Percentiles rank a stretch among this genome's conserved stretches.
phyloP scores from a whole-genome alignment of 2,888 invertebrate species.

The Tetragonisca angustula region DNA sequence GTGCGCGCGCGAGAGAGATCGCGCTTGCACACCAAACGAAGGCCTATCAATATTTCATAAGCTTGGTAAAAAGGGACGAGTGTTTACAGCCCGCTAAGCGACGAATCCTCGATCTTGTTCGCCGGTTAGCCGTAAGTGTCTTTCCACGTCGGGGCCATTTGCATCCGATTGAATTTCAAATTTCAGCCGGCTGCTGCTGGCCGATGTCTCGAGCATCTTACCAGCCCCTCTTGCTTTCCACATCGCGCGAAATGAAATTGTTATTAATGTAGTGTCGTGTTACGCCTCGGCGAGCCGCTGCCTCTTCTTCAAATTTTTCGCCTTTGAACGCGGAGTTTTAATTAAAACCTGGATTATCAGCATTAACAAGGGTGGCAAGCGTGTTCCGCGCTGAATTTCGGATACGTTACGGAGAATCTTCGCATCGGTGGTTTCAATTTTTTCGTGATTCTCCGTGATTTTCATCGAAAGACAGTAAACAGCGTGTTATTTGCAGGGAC shows the following conservation, averaged over 20 bases:
- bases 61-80: slow-evolving; percentile 79
- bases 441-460: too few relatives aligned
- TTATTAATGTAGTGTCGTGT: slow-evolving; percentile 62
- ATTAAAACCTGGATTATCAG: too few relatives aligned
- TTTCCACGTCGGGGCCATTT: slow-evolving; percentile 72
- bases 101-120: slow-evolving; percentile 78
- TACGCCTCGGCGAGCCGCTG: background rate
- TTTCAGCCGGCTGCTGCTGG: slow-evolving; percentile 55
- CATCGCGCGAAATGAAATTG: slow-evolving; percentile 66
- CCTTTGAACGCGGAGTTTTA: background rate
- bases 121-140: slow-evolving; percentile 75
- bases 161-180: slow-evolving; percentile 83
- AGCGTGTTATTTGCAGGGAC: too few relatives aligned
- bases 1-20: background rate
- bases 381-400: too few relatives aligned
- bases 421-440: too few relatives aligned
- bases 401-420: too few relatives aligned
- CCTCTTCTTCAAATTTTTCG: background rate
- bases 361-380: too few relatives aligned
- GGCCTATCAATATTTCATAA: slow-evolving; percentile 82
- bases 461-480: too few relatives aligned
- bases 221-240: slow-evolving; percentile 50
- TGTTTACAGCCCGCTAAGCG: slow-evolving; percentile 79
- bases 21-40: slow-evolving; percentile 45
- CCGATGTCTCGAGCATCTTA: slow-evolving; percentile 56